Percentiles rank a stretch among this genome's conserved stretches.
phyloP scores from a whole-genome alignment of 2,888 invertebrate species.

The Drosophila neutralis region DNA sequence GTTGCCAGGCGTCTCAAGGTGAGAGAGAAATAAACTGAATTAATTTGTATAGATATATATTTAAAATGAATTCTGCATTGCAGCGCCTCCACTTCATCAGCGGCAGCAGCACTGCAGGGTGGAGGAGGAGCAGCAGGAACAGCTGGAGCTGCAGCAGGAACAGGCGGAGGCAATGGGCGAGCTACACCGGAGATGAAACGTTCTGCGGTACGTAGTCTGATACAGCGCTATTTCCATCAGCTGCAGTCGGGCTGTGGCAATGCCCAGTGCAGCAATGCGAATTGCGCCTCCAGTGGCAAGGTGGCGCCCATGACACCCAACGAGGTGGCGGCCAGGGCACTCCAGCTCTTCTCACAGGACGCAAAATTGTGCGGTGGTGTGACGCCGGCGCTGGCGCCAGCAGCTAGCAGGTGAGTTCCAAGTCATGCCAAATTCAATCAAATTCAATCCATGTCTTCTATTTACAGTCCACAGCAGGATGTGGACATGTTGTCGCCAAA shows the following conservation, averaged over 20 bases:
- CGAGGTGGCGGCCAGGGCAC: conserved; percentile 95
- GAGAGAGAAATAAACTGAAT: not conserved
- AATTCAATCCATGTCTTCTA: not conserved
- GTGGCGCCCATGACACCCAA: conserved; percentile 92
- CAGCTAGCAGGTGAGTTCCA: conserved; percentile 19
- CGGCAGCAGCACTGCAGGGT: conserved; percentile 41
- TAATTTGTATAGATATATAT: not conserved
- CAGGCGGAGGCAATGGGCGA: conserved; percentile 32
- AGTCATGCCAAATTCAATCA: not conserved
- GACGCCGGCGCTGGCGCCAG: conserved; percentile 70
- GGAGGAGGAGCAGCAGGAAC: conserved; percentile 8
- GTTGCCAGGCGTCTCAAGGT: conserved; percentile 46
- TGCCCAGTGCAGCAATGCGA: conserved; percentile 92
- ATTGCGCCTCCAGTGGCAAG: conserved; percentile 95
- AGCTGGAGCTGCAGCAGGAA: not conserved
- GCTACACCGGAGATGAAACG: conserved; percentile 88
- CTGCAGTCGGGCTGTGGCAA: conserved; percentile 96
- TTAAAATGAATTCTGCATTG: not conserved
- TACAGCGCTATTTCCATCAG: conserved; percentile 97
- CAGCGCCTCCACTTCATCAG: conserved; percentile 63
- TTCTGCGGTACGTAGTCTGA: conserved; percentile 92
- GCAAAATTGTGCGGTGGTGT: conserved; percentile 90
- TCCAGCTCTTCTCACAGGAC: conserved; percentile 93
- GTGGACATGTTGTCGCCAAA: conserved; percentile 74
- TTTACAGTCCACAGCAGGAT: conserved; percentile 68